Evolutionary conservation across 37 sponge, comb jelly and placozoan genomes (phyloP).

Genomic region (Crambe crambe): DNA sequence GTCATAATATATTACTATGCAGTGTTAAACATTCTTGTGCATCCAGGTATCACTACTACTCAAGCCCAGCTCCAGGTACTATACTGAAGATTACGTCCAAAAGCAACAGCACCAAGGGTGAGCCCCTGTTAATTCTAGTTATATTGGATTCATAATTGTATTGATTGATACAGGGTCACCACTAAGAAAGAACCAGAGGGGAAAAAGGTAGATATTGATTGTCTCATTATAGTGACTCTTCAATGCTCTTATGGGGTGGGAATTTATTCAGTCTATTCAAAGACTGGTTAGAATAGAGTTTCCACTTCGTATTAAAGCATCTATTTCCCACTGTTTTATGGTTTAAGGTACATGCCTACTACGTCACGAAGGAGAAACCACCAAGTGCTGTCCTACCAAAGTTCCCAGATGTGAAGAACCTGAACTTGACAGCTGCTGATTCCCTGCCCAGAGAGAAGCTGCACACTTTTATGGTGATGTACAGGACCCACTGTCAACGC

Average conservation of each 20-base stretch:
- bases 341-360: constrained; percentile 29
- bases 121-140: neutral
- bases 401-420: constrained; percentile 68
- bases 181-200: constrained; percentile 27
- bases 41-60: constrained; percentile 98
- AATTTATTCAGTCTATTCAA: too few species aligned
- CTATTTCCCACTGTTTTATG: neutral
- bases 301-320: too few species aligned
- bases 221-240: too few species aligned
- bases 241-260: too few species aligned
- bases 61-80: constrained; percentile 86
- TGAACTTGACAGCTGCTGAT: constrained; percentile 27
- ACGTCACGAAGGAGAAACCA: constrained; percentile 67
- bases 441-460: constrained; percentile 55
- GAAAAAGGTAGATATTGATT: constrained; percentile 26
- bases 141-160: neutral
- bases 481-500: constrained; percentile 88
- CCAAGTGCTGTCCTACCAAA: constrained; percentile 67
- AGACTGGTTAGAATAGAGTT: too few species aligned
- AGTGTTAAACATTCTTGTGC: too few species aligned
- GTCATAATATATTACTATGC: too few species aligned
- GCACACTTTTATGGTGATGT: constrained; percentile 89
- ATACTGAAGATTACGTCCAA: constrained; percentile 46
- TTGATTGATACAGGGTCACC: too few species aligned
- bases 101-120: constrained; percentile 46